A percentile compares a stretch with the other conserved stretches of the same genome.
These are phyloP conservation scores for Serilophus lunatus DNA, from an alignment of 2,113 vertebrate species.

Conservation along the genomic window DNA sequence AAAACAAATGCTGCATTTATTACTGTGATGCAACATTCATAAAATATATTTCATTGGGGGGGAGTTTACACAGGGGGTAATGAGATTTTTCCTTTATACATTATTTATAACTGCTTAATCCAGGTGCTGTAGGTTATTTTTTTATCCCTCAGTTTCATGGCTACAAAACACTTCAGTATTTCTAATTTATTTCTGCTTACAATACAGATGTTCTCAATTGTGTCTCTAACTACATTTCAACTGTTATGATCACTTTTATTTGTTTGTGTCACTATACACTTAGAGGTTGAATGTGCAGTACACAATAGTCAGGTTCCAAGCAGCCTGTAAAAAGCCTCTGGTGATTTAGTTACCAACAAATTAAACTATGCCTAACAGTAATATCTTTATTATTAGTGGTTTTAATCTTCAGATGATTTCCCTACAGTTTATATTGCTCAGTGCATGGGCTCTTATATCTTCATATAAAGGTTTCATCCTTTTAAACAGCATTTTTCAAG, in stretches of 20 bases:
- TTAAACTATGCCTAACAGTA: constrained; percentile 49
- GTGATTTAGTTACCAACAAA: constrained; percentile 68
- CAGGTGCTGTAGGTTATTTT: constrained; percentile 80
- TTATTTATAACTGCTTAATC: constrained; percentile 82
- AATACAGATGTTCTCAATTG: constrained; percentile 85
- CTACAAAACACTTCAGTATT: constrained; percentile 79
- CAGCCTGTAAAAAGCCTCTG: constrained; percentile 64
- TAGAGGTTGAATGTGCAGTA: constrained; percentile 61
- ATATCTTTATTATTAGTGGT: constrained; percentile 65
- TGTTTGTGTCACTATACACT: constrained; percentile 76
- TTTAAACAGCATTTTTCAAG: constrained; percentile 72
- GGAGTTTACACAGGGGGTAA: constrained; percentile 80
- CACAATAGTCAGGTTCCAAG: constrained; percentile 60
- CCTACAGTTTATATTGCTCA: constrained; percentile 40
- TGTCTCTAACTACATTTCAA: constrained; percentile 80
- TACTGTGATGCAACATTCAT: constrained; percentile 82
- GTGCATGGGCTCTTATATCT: constrained; percentile 32
- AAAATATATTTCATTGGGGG: constrained; percentile 80
- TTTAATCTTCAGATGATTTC: constrained; percentile 65
- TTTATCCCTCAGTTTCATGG: constrained; percentile 77
- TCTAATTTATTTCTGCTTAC: constrained; percentile 85
- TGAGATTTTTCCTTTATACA: constrained; percentile 84
- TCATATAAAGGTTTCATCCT: constrained; percentile 67
- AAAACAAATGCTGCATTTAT: constrained; percentile 82
- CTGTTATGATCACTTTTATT: constrained; percentile 77